Percentiles rank a stretch among this genome's conserved stretches.
Conservation (phyloP, 2,113 vertebrate species). For the Phylloscopus trochiloides region DNA sequence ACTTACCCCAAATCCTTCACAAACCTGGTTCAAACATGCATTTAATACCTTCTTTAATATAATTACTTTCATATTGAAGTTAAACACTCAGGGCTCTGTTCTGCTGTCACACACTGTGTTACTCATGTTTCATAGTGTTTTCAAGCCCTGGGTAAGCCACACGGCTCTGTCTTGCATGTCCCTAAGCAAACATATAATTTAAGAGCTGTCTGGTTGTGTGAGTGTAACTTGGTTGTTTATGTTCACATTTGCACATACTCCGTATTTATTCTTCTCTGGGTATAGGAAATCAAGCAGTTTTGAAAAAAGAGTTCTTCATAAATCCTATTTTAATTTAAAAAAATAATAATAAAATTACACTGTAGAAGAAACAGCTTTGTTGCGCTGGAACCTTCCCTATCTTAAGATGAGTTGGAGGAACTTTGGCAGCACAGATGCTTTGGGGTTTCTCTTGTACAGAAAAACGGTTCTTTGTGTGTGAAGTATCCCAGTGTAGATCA, state of each 20-base stretch:
- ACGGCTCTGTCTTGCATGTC: neutral
- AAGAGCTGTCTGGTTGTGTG: neutral
- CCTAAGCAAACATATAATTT: neutral
- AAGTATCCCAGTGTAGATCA: neutral
- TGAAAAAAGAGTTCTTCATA: neutral
- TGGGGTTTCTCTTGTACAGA: rapidly evolving
- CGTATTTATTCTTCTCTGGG: neutral
- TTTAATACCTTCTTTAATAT: slow-evolving; percentile 39
- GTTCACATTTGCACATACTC: neutral
- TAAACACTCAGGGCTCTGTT: slow-evolving; percentile 1
- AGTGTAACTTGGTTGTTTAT: neutral
- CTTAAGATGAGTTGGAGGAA: neutral
- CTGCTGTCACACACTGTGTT: neutral
- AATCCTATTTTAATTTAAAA: neutral
- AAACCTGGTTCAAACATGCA: slow-evolving; percentile 20
- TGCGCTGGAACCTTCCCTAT: neutral
- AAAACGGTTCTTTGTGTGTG: neutral
- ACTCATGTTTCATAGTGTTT: neutral
- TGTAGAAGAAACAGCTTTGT: neutral
- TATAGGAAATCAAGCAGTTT: neutral
- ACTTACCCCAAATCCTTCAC: slow-evolving; percentile 4
- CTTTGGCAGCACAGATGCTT: rapidly evolving
- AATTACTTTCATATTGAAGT: slow-evolving; percentile 38
- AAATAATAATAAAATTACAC: neutral
- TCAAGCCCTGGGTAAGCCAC: neutral